Evolutionary conservation across 2,113 vertebrate species (phyloP), one percentile per base, ranked within the genome.

Genomic region (Cairina moschata): DNA sequence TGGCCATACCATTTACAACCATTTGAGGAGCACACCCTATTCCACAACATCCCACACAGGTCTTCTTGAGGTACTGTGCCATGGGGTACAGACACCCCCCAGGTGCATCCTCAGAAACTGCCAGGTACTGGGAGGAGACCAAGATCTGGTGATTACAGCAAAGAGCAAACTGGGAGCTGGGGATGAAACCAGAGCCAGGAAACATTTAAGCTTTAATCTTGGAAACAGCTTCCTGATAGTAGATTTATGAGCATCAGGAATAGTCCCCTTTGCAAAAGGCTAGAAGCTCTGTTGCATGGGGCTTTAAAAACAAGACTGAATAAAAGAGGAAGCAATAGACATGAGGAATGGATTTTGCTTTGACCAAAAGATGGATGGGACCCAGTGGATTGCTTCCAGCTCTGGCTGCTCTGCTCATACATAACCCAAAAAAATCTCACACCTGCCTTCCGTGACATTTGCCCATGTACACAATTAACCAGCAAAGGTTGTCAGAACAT

Each of bases 161-260:
- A 79, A 63, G 55, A 95, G 81, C 66, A 88, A 91, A 88, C 2
- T 65, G 86, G 86, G 94, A 95, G 74, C 80, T 28, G 69, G 60
- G 95, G 76, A 38, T 91, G 92, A 91, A 97, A 95, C 86, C 22
- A 67, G 91, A 96, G 92, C 96, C 52, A 66, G 94, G 92, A 95
- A 97, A 91, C 11, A 6, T 95, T 95, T 67, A 81, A 84, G 91
- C 93, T 96, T 95, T 95, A n/a, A 95, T 91, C 92, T 92, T 91
- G 91, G 92, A 95, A 95, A 82, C 80, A 60, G 92, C 95, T 97
- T 97, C 94, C 95, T 95, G 94, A 79, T 86, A 89, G 95, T 31
- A 91, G 94, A 97, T 97, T 97, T 96, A 97, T n/a, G 95, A 95
- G 95, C 80, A 1, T 6, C 16, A 94, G 95, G 95, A 97, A 95